Base-by-base conservation (phyloP, 2,888 invertebrate species). In the Epinotia bilunana region DNA sequence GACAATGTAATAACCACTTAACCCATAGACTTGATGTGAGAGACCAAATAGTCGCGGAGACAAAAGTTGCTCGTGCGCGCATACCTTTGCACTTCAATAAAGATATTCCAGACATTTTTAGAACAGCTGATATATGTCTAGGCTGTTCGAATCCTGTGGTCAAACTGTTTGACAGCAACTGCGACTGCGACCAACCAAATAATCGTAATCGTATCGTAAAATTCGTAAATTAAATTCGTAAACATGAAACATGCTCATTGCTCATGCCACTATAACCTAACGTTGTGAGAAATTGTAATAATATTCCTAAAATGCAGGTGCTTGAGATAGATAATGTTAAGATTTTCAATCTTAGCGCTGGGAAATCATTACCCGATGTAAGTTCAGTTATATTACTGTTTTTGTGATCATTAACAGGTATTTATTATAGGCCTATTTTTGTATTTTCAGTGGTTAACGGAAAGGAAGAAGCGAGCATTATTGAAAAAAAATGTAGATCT, bases 281-380 rank as follows among this genome's bases (percentile, higher is more conserved):
- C 18, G 28, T 18, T n/a, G 7, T 46, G 13, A 61, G 3, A 61
- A n/a, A 43, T 39, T 12, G 60, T 18, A 55, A 64, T 65, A 23
- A 18, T 16, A 65, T 20, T 55, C 39, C 16, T 80, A 62, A 95
- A 87, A 99, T 99, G 99, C 98, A 98, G 89, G 97, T 98, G 71
- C 97, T 97, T 65, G 97, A 98, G 90, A 97, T 98, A 74, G 99
- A 99, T 93, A 97, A 99, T 92, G 97, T 99, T 57, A 99, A 99
- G 95, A 99, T 99, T 78, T 99, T 99, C 88, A 99, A 99, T 94
- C 95, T 99, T 61, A 99, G 99, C 89, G 97, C 97, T 78, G 99
- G 99, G 78, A 99, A 99, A 94, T 98, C 99, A 43, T 94, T 99
- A 78, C 99, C 99, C 78, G 99, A 99, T 93, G 99, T 99, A 95